A percentile compares a stretch with the other conserved stretches of the same genome.
These are phyloP conservation scores for Centroberyx gerrardi DNA, from an alignment of 2,797 vertebrate species.

Conservation along the genomic window DNA sequence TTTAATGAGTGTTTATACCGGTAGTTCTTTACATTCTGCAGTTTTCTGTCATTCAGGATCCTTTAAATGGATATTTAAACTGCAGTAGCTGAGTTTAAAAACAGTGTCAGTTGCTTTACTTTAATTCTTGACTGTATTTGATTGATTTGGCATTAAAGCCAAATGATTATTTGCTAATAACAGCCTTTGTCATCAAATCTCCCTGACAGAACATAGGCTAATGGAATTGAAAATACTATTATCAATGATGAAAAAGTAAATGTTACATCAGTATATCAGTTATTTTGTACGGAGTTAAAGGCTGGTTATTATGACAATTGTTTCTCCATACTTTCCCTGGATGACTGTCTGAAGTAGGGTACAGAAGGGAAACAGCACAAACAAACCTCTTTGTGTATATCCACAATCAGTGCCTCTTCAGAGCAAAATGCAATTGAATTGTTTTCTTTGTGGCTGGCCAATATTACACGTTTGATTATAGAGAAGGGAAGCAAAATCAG, in stretches of 20 bases:
- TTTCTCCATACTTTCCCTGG: slow-evolving; percentile 7
- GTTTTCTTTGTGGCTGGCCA: slow-evolving; percentile 6
- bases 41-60: neutral
- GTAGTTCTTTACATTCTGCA: neutral
- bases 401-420: slow-evolving; percentile 25
- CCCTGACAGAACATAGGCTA: slow-evolving; percentile 50
- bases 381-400: slow-evolving; percentile 38
- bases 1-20: too few relatives aligned
- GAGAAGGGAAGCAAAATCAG: neutral
- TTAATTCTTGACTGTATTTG: slow-evolving; percentile 36
- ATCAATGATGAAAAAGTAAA: slow-evolving; percentile 40
- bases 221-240: slow-evolving; percentile 44
- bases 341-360: slow-evolving; percentile 31
- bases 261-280: slow-evolving; percentile 34
- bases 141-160: too few relatives aligned
- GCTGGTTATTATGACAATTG: slow-evolving; percentile 41
- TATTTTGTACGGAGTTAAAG: slow-evolving; percentile 40
- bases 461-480: slow-evolving; percentile 13
- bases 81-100: too few relatives aligned
- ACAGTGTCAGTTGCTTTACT: slow-evolving; percentile 11
- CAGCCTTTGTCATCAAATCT: slow-evolving; percentile 66
- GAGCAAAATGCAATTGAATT: slow-evolving; percentile 30
- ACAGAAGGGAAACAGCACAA: slow-evolving; percentile 24
- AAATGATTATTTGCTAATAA: slow-evolving; percentile 61
- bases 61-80: neutral